A percentile compares a stretch with the other conserved stretches of the same genome.
These are phyloP conservation scores for Andrena cerasifolii DNA, from an alignment of 1,140 invertebrate species.

Conservation along the genomic window DNA sequence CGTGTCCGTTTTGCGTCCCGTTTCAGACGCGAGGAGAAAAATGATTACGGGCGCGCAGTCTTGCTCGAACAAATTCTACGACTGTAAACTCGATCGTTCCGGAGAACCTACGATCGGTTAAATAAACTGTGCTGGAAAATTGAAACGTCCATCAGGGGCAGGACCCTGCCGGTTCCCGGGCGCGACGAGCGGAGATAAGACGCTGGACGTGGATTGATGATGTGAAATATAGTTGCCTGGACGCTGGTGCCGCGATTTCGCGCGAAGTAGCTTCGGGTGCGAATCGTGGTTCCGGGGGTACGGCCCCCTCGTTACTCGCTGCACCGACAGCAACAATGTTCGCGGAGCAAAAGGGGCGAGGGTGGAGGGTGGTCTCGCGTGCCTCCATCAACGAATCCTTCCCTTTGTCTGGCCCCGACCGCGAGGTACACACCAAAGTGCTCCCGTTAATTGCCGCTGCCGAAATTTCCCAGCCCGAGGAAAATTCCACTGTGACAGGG, in stretches of 20 bases:
- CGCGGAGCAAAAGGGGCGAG: slow-evolving; percentile 25
- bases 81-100: not conserved
- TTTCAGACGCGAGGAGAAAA: too few species aligned
- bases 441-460: slow-evolving; percentile 64
- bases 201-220: slow-evolving; percentile 42
- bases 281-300: slow-evolving; percentile 25
- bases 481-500: slow-evolving; percentile 49
- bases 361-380: slow-evolving; percentile 35
- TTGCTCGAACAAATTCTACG: slow-evolving; percentile 31
- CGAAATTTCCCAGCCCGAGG: slow-evolving; percentile 54
- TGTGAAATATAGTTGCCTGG: slow-evolving; percentile 10
- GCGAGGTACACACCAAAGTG: slow-evolving; percentile 59
- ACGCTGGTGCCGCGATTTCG: not conserved
- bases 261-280: not conserved
- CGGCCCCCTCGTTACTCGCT: slow-evolving; percentile 35
- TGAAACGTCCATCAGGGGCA: slow-evolving; percentile 41
- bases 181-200: not conserved
- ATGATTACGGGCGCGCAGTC: too few species aligned
- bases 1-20: not conserved
- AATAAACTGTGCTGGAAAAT: slow-evolving; percentile 49
- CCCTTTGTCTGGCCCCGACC: slow-evolving; percentile 60
- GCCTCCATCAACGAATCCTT: slow-evolving; percentile 51
- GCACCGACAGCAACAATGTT: slow-evolving; percentile 57
- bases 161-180: not conserved
- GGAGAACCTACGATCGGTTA: slow-evolving; percentile 23